phyloP scores from a whole-genome alignment of 2,888 invertebrate species.

The Timandra comae region DNA sequence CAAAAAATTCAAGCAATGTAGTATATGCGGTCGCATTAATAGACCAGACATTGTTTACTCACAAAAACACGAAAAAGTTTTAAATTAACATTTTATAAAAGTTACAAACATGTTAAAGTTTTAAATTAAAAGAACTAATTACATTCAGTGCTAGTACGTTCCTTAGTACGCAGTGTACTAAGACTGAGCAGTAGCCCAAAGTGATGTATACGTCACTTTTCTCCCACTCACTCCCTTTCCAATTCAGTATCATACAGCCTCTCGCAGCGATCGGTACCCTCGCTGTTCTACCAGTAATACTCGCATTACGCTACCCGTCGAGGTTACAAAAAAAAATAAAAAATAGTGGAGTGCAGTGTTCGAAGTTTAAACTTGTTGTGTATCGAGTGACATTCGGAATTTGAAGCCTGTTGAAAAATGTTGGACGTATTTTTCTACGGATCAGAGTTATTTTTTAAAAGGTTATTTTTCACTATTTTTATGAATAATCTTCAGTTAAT shows the following conservation, averaged over 20 bases:
- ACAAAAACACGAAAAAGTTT: too few species aligned
- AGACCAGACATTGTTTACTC: too few species aligned
- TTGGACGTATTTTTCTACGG: slow-evolving; percentile 1
- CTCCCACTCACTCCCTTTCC: slow-evolving; percentile 45
- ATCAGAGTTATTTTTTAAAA: too few species aligned
- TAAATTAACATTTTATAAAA: too few species aligned
- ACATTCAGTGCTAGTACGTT: too few species aligned
- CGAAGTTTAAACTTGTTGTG: slow-evolving; percentile 18
- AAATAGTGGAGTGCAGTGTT: slow-evolving; percentile 59
- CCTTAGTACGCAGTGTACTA: slow-evolving; percentile 38
- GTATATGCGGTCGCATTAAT: too few species aligned
- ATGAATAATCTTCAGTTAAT: too few species aligned
- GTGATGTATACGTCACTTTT: slow-evolving; percentile 46
- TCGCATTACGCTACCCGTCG: slow-evolving; percentile 7
- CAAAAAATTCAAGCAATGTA: too few species aligned
- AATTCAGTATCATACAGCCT: slow-evolving; percentile 67
- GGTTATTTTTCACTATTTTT: too few species aligned
- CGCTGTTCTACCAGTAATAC: slow-evolving; percentile 20
- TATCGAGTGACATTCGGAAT: slow-evolving; percentile 16
- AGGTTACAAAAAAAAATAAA: too few species aligned
- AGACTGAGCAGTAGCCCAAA: slow-evolving; percentile 27
- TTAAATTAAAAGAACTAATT: too few species aligned
- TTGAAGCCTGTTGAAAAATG: slow-evolving; percentile 9
- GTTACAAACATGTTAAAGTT: too few species aligned
- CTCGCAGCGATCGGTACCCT: slow-evolving; percentile 36